These are phyloP conservation scores for Atrina japonica DNA, from an alignment of 2,888 invertebrate genomes.

Conservation along the genomic window DNA sequence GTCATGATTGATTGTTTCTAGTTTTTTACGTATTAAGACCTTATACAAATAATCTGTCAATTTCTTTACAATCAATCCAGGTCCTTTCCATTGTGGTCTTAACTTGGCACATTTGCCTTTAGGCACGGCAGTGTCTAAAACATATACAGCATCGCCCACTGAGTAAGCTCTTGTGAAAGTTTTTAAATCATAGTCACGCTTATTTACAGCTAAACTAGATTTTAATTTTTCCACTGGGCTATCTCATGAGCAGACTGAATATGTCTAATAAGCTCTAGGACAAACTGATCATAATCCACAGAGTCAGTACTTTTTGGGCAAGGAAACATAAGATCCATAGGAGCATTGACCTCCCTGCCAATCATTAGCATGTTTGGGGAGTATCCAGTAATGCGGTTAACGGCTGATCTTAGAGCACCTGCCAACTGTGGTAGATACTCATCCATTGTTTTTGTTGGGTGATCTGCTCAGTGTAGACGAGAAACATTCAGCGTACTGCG, in stretches of 20 bases:
- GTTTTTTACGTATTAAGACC: background rate
- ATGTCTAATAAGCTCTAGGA: background rate
- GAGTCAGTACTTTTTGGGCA: background rate
- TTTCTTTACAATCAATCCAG: conserved; percentile 5
- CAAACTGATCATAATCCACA: conserved; percentile 18
- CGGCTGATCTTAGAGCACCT: conserved; percentile 21
- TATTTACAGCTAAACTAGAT: conserved; percentile 10
- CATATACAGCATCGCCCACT: conserved; percentile 16
- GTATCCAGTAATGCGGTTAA: conserved; percentile 42
- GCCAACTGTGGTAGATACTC: conserved; percentile 37
- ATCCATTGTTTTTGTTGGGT: conserved; percentile 43
- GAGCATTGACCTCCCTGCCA: conserved; percentile 39
- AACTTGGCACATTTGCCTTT: conserved; percentile 17
- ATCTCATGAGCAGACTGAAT: conserved; percentile 37
- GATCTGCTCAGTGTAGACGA: conserved; percentile 30
- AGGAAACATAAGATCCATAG: conserved; percentile 40
- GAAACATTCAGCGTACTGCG: conserved; percentile 37
- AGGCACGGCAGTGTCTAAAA: conserved; percentile 7
- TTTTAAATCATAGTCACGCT: conserved; percentile 32
- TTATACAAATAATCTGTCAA: conserved; percentile 13
- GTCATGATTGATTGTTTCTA: conserved; percentile 17
- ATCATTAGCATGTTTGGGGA: conserved; percentile 49
- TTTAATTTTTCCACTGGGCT: conserved; percentile 29
- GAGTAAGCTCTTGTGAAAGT: background rate
- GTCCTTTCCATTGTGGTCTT: conserved; percentile 27